phyloP scores from a whole-genome alignment of 1,140 invertebrate species.

The Scaptomyza graminum region DNA sequence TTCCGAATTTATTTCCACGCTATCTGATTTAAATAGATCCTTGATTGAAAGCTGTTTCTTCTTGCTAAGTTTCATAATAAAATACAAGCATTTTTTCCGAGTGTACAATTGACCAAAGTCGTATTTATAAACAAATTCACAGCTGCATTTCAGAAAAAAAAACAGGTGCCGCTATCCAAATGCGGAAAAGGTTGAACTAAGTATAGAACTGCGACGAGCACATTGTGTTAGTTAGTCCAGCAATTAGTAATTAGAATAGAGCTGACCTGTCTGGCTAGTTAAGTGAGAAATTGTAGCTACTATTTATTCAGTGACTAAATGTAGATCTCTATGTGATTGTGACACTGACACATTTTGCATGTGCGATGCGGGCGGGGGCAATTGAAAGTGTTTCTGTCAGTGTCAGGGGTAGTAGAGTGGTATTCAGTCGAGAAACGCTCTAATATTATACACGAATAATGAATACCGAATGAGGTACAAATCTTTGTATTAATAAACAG shows the following conservation, averaged over 20 bases:
- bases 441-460: constrained; percentile 16
- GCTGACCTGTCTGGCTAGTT: constrained; percentile 25
- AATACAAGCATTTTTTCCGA: not conserved
- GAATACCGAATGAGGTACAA: not conserved
- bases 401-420: constrained; percentile 1
- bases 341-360: constrained; percentile 19
- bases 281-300: constrained; percentile 26
- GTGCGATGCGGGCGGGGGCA: not conserved
- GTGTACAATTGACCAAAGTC: constrained; percentile 19
- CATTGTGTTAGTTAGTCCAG: constrained; percentile 7
- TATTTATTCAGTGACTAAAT: constrained; percentile 28
- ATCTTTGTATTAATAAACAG: not conserved
- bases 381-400: constrained; percentile 29
- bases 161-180: constrained; percentile 24
- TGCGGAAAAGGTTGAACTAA: constrained; percentile 25
- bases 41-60: not conserved
- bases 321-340: constrained; percentile 8
- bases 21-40: no score
- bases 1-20: no score
- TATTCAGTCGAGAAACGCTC: not conserved
- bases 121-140: constrained; percentile 34
- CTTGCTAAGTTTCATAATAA: not conserved
- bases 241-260: constrained; percentile 38
- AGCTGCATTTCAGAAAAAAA: constrained; percentile 13
- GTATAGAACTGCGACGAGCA: not conserved